Base-by-base conservation (phyloP, 2,797 vertebrate genomes). In the Micromesistius poutassou region DNA sequence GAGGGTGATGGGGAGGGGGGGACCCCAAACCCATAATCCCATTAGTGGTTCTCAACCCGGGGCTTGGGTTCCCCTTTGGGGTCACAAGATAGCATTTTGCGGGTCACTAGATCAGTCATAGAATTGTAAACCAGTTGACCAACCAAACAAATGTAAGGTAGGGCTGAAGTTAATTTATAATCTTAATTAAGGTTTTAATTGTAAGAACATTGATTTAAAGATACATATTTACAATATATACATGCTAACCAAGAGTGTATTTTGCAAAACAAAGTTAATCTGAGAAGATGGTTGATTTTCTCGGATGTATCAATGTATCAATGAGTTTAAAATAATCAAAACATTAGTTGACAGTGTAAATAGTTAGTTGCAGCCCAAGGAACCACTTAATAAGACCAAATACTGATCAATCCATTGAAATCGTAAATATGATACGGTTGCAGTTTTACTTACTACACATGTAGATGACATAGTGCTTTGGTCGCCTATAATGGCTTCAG, bases 41-140 rank as follows among this genome's bases (percentile, higher is more conserved):
- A 91, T 94, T 92, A 93, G 80, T 68, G 42, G 88, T 91, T 87
- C 87, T 92, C 86, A 88, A 86, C 75, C 30, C 74, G 78, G 76
- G 55, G 22, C 22, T 62, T 4, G 55, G 55, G 55, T 62, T 62
- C 55, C n/a, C 55, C 55, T 62, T 62, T 62, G 55, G 22, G 55
- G 55, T 62, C 55, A 25, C n/a, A n/a, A 62, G 55, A 62, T 62
- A 62, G 25, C 22, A 8, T n/a, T 62, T 25, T 62, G 55, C 55
- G 22, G 55, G 55, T 62, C 55, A 62, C n/a, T 62, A 9, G 1
- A 25, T 62, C 55, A 62, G 19, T 25, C n/a, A 22, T n/a, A 22
- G 46, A 19, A 50, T 22, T 5, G 16, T 50, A 19, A 55, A 55
- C 16, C 16, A 5, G 46, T 22, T 55, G 46, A 55, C 46, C 46